Percentiles rank a stretch among this genome's conserved stretches.
phyloP scores from a whole-genome alignment of 2,113 vertebrate genomes.

The Edolisoma coerulescens region DNA sequence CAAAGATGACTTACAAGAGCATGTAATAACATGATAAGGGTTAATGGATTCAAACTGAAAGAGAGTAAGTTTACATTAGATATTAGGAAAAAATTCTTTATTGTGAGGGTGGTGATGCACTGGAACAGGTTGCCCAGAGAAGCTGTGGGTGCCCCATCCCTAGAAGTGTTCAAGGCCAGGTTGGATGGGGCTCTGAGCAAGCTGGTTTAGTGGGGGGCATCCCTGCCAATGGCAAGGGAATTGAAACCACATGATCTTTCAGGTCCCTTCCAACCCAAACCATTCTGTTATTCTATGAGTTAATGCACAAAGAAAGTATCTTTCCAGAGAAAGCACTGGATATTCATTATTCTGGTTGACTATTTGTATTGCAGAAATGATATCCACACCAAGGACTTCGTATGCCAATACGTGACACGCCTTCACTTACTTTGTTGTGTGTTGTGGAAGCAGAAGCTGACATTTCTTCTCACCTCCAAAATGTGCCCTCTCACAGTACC shows the following conservation, averaged over 20 bases:
- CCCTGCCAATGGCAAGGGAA: too few relatives aligned
- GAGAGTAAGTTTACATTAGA: background rate
- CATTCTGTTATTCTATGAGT: background rate
- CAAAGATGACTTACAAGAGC: background rate
- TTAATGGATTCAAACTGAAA: background rate
- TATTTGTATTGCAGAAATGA: background rate
- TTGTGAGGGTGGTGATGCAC: background rate
- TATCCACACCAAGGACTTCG: background rate
- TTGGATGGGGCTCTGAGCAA: background rate
- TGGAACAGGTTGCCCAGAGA: background rate
- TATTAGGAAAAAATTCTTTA: background rate
- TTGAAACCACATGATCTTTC: background rate
- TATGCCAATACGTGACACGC: accelerated
- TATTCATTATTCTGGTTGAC: background rate
- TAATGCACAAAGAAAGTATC: accelerated
- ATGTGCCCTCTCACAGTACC: background rate
- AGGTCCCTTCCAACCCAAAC: background rate
- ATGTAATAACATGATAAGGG: background rate
- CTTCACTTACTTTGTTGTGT: background rate
- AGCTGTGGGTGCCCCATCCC: background rate
- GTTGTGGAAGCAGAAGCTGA: background rate
- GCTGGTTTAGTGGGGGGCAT: background rate
- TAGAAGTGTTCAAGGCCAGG: background rate
- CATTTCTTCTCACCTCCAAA: background rate
- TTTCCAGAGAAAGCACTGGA: background rate